Evolutionary conservation across 2,797 vertebrate species (phyloP).

Genomic region (Eulemur albifrons): DNA sequence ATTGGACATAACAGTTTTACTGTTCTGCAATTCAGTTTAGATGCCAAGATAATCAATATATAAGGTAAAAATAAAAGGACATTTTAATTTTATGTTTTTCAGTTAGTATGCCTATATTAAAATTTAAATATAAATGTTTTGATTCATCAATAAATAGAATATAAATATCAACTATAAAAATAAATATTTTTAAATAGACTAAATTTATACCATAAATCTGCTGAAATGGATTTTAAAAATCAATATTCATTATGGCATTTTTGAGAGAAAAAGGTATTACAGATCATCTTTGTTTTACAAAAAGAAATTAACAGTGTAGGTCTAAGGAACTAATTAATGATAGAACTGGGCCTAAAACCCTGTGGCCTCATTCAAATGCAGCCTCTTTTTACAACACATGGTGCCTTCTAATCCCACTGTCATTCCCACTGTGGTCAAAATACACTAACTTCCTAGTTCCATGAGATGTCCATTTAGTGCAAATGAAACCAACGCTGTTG

Average conservation of each 20-base stretch:
- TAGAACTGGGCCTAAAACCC: neutral
- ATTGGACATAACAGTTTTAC: neutral
- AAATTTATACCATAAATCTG: neutral
- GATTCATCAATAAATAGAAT: neutral
- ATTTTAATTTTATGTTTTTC: constrained; percentile 25
- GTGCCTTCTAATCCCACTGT: neutral
- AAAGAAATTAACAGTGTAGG: constrained; percentile 6
- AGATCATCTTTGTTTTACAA: neutral
- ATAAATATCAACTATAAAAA: neutral
- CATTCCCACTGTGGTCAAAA: neutral
- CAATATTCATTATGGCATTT: neutral
- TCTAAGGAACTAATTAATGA: constrained; percentile 43
- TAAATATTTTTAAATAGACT: neutral
- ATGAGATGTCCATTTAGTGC: neutral
- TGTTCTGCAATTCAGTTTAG: neutral
- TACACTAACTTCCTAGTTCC: neutral
- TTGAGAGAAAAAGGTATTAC: neutral
- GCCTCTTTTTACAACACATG: neutral
- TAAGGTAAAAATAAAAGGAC: neutral
- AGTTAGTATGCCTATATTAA: neutral
- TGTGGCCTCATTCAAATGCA: neutral
- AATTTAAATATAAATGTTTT: neutral
- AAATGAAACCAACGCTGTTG: neutral
- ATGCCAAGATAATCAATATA: neutral
- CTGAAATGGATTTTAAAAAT: neutral